Evolutionary conservation across 2,113 vertebrate genomes (phyloP), one percentile per base, ranked within the genome.

Genomic region (Petrocephalus zakoni): DNA sequence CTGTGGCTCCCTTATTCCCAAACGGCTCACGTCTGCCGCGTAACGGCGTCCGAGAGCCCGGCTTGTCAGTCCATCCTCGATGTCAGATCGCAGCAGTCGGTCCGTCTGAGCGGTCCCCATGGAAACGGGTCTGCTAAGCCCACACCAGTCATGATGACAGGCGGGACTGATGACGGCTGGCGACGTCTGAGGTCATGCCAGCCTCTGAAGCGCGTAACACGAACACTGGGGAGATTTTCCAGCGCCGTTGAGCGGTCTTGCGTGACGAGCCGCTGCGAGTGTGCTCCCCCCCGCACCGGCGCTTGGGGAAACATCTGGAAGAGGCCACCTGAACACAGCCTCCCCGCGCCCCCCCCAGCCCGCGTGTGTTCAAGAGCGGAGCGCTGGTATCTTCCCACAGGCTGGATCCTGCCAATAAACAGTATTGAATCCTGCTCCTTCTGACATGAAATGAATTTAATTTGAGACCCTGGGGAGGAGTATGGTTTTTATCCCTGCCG

Each of bases 371-470:
- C 81, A 75, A 68, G 78, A 89, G 56, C 17, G 21, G 37, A 37
- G 55, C 25, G 55, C 93, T 94, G 93, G 94, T 94, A 93, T 95
- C 95, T 95, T 95, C 95, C 95, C 94, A 92, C 90, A 95, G 95
- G 94, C 94, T 90, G 92, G 91, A 92, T 91, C 92, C 92, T 95
- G 94, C 94, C 95, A 95, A 95, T 95, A 95, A 95, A 94, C 94
- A 94, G 93, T 94, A 95, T 95, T 94, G 94, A 95, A 95, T 95
- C 94, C 93, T 94, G 94, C 93, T 95, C 93, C 94, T 92, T 89
- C 94, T 94, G 94, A 95, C 94, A 95, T 95, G 94, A 94, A 93
- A 94, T 94, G 93, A 94, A 95, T 95, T 95, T 95, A 94, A 95
- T 95, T 94, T 94, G 93, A 93, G 93, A 53, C 86, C 75, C 86